Evolutionary conservation across 2,797 vertebrate species (phyloP).

Genomic region (Amblyraja radiata): DNA sequence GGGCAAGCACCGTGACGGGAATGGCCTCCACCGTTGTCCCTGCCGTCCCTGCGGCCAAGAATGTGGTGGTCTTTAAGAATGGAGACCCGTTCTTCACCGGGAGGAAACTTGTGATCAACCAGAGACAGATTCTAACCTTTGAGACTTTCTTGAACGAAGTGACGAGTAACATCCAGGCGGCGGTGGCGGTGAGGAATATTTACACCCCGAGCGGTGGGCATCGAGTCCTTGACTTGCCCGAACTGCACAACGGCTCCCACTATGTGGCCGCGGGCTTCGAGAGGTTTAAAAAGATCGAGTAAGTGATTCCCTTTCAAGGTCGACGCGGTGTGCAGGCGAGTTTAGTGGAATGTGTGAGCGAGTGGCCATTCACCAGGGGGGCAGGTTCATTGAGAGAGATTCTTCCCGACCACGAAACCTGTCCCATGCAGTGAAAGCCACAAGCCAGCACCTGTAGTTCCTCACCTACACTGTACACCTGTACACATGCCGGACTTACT

Average conservation of each 20-base stretch:
- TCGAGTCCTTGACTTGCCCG: constrained; percentile 59
- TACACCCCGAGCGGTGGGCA: constrained; percentile 71
- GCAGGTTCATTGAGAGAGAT: too few relatives aligned
- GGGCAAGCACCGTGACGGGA: neutral
- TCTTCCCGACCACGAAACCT: neutral
- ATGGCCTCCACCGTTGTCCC: constrained; percentile 43
- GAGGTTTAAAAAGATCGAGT: constrained; percentile 75
- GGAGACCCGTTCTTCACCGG: constrained; percentile 78
- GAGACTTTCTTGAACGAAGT: constrained; percentile 78
- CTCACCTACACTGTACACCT: too few relatives aligned
- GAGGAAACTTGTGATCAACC: constrained; percentile 73
- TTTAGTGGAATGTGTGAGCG: too few relatives aligned
- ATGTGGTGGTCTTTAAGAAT: constrained; percentile 75
- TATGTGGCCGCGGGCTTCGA: constrained; percentile 85
- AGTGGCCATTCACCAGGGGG: too few relatives aligned
- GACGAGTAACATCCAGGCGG: constrained; percentile 64
- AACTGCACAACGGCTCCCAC: constrained; percentile 66
- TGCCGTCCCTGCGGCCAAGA: constrained; percentile 65
- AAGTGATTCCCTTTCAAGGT: constrained; percentile 52
- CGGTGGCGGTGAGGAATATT: constrained; percentile 70
- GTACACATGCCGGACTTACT: too few relatives aligned
- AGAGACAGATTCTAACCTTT: constrained; percentile 66
- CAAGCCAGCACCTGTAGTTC: too few relatives aligned
- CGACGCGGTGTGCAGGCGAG: too few relatives aligned
- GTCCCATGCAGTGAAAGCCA: neutral